These are phyloP conservation scores for Chaetophractus vellerosus DNA, from an alignment of 2,797 vertebrate species.

Conservation along the genomic window DNA sequence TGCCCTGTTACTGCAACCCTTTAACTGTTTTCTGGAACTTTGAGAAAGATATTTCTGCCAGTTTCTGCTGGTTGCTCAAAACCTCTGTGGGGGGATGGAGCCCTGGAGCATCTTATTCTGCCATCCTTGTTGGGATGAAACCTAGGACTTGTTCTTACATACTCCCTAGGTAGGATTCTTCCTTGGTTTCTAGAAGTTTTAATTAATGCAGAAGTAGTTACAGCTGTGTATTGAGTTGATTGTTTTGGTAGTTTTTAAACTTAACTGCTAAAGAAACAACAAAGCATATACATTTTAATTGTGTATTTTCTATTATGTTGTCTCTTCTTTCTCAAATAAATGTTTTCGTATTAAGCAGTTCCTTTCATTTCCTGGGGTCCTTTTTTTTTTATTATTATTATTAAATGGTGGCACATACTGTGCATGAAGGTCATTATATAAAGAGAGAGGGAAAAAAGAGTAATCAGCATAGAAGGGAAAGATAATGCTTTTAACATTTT, in stretches of 20 bases:
- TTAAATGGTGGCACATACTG: conserved; percentile 88
- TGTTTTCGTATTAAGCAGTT: conserved; percentile 89
- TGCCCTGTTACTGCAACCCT: too few species aligned
- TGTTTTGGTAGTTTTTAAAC: conserved; percentile 82
- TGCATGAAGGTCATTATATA: conserved; percentile 91
- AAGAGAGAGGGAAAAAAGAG: conserved; percentile 87
- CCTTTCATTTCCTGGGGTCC: conserved; percentile 91
- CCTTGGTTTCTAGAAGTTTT: conserved; percentile 72
- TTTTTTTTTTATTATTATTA: conserved; percentile 88
- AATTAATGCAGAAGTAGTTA: conserved; percentile 75
- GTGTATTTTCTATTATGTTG: conserved; percentile 89
- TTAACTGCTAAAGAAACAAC: conserved; percentile 86
- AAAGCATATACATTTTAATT: conserved; percentile 89
- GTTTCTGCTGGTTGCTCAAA: too few species aligned
- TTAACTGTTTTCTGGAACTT: too few species aligned
- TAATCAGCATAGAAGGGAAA: conserved; percentile 90
- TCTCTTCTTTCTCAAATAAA: conserved; percentile 91
- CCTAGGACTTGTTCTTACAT: conserved; percentile 69
- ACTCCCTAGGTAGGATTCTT: conserved; percentile 59
- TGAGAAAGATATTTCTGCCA: too few species aligned
- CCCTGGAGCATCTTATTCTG: too few species aligned
- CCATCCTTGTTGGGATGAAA: not conserved
- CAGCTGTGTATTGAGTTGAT: conserved; percentile 74
- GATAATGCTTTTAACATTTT: conserved; percentile 90
- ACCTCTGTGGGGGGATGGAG: too few species aligned